A percentile compares a stretch with the other conserved stretches of the same genome.
These are phyloP conservation scores for Gnatocerus cornutus DNA, from an alignment of 2,888 invertebrate genomes.

Conservation along the genomic window DNA sequence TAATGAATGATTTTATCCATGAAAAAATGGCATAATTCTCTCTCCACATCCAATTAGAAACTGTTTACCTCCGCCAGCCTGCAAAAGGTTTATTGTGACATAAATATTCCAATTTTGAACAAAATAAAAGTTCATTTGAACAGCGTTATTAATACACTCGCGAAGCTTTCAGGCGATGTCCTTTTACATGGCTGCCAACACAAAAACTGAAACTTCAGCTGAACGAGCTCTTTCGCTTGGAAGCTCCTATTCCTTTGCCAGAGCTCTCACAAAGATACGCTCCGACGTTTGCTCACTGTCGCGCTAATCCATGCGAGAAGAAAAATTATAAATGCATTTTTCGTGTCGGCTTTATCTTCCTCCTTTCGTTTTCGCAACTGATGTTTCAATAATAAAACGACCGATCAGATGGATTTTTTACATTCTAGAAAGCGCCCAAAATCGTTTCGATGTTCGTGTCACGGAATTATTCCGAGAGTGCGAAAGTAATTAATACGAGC, in stretches of 20 bases:
- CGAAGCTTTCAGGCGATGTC: slow-evolving; percentile 66
- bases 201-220: slow-evolving; percentile 57
- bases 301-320: slow-evolving; percentile 60
- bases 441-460: slow-evolving; percentile 26
- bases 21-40: background rate
- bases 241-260: slow-evolving; percentile 58
- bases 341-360: slow-evolving; percentile 52
- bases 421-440: slow-evolving; percentile 24
- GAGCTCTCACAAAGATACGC: slow-evolving; percentile 55
- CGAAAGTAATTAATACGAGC: slow-evolving; percentile 11
- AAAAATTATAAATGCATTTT: slow-evolving; percentile 65
- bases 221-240: slow-evolving; percentile 60
- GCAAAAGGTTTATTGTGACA: slow-evolving; percentile 54
- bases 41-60: slow-evolving; percentile 5
- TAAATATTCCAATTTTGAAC: slow-evolving; percentile 61
- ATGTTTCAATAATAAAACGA: slow-evolving; percentile 54
- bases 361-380: slow-evolving; percentile 36
- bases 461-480: slow-evolving; percentile 17
- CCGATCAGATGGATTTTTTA: slow-evolving; percentile 17
- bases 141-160: slow-evolving; percentile 65
- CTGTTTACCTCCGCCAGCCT: background rate
- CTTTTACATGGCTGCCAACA: slow-evolving; percentile 62
- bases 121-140: slow-evolving; percentile 65
- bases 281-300: slow-evolving; percentile 55
- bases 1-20: background rate